Percentiles rank a stretch among this genome's conserved stretches.
phyloP scores from a whole-genome alignment of 2,888 invertebrate genomes.

The Pollenia amentaria region DNA sequence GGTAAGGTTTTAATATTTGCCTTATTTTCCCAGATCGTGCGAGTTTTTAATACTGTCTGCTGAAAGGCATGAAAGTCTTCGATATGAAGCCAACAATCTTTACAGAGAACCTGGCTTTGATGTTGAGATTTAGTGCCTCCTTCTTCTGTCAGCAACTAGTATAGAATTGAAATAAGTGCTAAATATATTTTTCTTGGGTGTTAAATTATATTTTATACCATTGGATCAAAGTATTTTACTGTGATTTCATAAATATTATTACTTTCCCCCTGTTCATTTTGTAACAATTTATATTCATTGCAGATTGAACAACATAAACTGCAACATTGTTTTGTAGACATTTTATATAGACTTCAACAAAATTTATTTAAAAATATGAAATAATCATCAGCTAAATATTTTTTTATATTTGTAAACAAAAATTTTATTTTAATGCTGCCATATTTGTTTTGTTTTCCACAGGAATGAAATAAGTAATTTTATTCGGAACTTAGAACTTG shows the following conservation, averaged over 20 bases:
- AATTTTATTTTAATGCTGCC: slow-evolving; percentile 3
- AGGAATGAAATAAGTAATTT: neutral
- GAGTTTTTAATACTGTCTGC: slow-evolving; percentile 53
- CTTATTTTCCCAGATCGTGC: slow-evolving; percentile 46
- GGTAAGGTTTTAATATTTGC: neutral
- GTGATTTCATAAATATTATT: slow-evolving; percentile 67
- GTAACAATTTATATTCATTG: slow-evolving; percentile 54
- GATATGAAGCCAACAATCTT: slow-evolving; percentile 65
- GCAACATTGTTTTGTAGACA: slow-evolving; percentile 59
- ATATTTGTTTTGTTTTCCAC: neutral
- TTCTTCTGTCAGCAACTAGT: slow-evolving; percentile 53
- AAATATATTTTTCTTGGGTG: neutral
- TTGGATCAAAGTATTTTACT: slow-evolving; percentile 72
- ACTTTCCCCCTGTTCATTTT: slow-evolving; percentile 60
- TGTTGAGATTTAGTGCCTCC: neutral
- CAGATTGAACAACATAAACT: slow-evolving; percentile 60
- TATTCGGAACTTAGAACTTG: neutral
- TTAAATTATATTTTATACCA: slow-evolving; percentile 48
- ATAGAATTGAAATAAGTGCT: neutral
- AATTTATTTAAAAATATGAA: neutral
- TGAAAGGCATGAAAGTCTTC: slow-evolving; percentile 67
- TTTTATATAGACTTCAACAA: neutral
- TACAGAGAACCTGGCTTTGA: slow-evolving; percentile 49
- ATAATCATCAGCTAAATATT: neutral
- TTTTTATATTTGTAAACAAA: slow-evolving; percentile 58